Conservation (phyloP, 2,888 invertebrate genomes). For the Pteria penguin region DNA sequence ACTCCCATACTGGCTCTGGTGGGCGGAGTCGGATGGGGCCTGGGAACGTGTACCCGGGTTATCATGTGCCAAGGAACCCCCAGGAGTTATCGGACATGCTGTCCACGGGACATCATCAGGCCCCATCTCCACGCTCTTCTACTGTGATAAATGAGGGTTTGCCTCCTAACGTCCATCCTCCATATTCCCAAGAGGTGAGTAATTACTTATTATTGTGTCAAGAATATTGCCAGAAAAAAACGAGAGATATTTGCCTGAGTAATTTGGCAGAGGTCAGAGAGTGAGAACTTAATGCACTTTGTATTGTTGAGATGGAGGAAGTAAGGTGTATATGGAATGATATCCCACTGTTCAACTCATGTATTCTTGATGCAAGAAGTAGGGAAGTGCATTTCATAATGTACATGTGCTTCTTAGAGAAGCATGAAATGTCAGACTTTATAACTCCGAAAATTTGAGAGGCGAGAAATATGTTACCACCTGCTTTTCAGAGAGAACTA, state of each 20-base stretch:
- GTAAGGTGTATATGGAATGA: too few relatives aligned
- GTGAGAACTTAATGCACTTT: too few relatives aligned
- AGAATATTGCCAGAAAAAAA: neutral
- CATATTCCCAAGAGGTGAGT: slow-evolving; percentile 27
- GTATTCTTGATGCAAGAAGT: too few relatives aligned
- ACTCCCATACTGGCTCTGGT: neutral
- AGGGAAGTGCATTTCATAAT: too few relatives aligned
- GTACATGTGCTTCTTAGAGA: too few relatives aligned
- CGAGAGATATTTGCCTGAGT: neutral
- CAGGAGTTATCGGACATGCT: slow-evolving; percentile 55
- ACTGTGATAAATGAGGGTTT: slow-evolving; percentile 41
- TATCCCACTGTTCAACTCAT: too few relatives aligned
- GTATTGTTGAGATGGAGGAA: too few relatives aligned
- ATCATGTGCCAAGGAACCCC: slow-evolving; percentile 48
- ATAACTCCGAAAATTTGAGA: too few relatives aligned
- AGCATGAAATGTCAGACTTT: too few relatives aligned
- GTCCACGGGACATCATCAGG: slow-evolving; percentile 32
- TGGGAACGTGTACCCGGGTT: slow-evolving; percentile 46
- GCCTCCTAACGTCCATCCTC: slow-evolving; percentile 21
- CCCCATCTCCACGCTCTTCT: slow-evolving; percentile 33
- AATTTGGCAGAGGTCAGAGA: too few relatives aligned
- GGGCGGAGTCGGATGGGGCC: slow-evolving; percentile 23
- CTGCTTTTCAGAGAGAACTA: too few relatives aligned
- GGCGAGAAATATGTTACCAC: too few relatives aligned
- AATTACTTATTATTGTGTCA: neutral